Percentiles rank a stretch among this genome's conserved stretches.
phyloP scores from a whole-genome alignment of 2,113 vertebrate species.

The Xenus cinereus region DNA sequence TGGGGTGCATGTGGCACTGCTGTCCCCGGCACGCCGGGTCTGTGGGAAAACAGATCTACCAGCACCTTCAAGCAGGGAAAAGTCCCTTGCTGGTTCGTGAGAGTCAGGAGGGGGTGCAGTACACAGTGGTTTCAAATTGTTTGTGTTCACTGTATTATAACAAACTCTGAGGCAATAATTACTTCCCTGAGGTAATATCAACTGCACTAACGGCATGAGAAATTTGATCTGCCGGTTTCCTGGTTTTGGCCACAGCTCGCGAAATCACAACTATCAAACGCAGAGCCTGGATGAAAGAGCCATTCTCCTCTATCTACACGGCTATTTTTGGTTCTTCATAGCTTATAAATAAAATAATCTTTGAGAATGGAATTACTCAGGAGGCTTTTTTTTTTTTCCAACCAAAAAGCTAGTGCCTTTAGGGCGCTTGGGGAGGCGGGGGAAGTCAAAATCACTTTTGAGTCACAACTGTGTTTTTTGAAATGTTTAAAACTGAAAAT shows the following conservation, averaged over 20 bases:
- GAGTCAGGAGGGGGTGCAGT: neutral
- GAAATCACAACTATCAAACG: conserved; percentile 4
- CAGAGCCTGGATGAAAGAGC: conserved; percentile 5
- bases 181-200: conserved; percentile 40
- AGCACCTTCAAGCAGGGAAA: neutral
- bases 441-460: neutral
- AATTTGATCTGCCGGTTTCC: conserved; percentile 21
- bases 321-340: neutral
- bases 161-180: conserved; percentile 31
- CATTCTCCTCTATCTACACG: neutral
- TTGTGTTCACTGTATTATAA: neutral
- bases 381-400: neutral
- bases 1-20: neutral
- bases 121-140: neutral
- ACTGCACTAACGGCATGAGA: neutral
- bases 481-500: neutral
- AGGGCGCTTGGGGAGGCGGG: neutral
- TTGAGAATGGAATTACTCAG: neutral
- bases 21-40: neutral
- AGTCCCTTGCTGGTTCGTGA: neutral
- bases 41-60: neutral
- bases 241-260: conserved; percentile 15
- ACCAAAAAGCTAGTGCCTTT: neutral
- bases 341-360: conserved; percentile 2
- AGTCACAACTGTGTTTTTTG: neutral